Percentiles rank a stretch among this genome's conserved stretches.
Evolutionary conservation across 2,888 invertebrate genomes (phyloP).

Genomic region (Thereva unica): DNA sequence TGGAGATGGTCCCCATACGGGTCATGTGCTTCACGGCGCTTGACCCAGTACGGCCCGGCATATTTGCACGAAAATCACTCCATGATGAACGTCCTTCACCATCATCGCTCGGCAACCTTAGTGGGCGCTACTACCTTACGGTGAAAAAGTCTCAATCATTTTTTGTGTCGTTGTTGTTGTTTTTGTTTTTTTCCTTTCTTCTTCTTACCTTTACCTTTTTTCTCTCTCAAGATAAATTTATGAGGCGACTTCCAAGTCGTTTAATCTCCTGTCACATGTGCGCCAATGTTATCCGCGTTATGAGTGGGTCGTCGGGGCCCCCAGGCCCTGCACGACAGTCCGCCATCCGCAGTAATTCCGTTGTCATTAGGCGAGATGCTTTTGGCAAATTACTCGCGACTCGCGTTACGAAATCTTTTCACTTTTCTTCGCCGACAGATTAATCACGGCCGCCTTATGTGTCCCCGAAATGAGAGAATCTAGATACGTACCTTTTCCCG

Average conservation of each 20-base stretch:
- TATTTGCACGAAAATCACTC: slow-evolving; percentile 34
- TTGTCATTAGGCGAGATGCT: slow-evolving; percentile 29
- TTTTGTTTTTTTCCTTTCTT: not conserved
- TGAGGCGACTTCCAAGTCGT: slow-evolving; percentile 26
- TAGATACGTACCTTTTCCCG: too few relatives aligned
- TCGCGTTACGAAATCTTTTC: slow-evolving; percentile 4
- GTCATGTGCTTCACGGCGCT: slow-evolving; percentile 4
- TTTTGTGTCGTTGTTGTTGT: too few relatives aligned
- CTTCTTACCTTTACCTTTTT: slow-evolving; percentile 14
- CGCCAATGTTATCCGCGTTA: slow-evolving; percentile 5
- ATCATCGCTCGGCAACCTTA: slow-evolving; percentile 21
- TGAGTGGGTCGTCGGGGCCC: slow-evolving; percentile 12
- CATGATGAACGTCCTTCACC: slow-evolving; percentile 34
- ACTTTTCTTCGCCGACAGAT: slow-evolving; percentile 2
- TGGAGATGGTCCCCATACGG: not conserved
- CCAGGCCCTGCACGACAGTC: slow-evolving; percentile 2
- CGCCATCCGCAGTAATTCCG: slow-evolving; percentile 1
- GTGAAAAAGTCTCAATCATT: too few relatives aligned
- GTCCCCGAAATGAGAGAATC: too few relatives aligned
- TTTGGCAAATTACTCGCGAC: slow-evolving; percentile 20
- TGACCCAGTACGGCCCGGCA: slow-evolving; percentile 23
- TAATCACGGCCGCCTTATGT: too few relatives aligned
- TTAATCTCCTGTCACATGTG: slow-evolving; percentile 16
- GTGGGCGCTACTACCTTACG: slow-evolving; percentile 26
- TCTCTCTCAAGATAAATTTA: slow-evolving; percentile 15